A percentile compares a stretch with the other conserved stretches of the same genome.
Evolutionary conservation across 2,113 vertebrate species (phyloP).

Genomic region (Dicrurus megarhynchus): DNA sequence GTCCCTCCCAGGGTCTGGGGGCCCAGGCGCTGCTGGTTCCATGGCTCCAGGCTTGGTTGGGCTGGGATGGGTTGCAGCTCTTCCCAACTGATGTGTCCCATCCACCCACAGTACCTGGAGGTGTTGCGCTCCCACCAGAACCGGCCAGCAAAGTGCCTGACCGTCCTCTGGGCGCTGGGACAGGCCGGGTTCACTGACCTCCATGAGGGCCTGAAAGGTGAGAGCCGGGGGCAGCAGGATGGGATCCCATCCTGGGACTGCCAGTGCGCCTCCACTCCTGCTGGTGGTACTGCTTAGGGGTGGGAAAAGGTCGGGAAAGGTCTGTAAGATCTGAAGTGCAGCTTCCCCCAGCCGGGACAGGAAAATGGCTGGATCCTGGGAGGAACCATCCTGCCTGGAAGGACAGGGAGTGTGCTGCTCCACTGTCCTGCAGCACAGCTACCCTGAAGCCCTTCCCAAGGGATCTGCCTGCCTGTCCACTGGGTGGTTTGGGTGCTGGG

Average conservation of each 20-base stretch:
- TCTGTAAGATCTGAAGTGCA: background rate
- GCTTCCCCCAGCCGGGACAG: rapidly evolving
- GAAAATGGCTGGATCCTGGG: rapidly evolving
- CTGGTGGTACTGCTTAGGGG: rapidly evolving
- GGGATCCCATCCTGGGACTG: background rate
- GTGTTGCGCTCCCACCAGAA: conserved; percentile 88
- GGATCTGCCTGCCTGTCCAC: background rate
- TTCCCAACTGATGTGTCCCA: rapidly evolving
- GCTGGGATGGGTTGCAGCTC: background rate
- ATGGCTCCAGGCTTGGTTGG: background rate
- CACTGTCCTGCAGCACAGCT: rapidly evolving
- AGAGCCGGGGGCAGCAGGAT: rapidly evolving
- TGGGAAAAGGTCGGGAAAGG: background rate
- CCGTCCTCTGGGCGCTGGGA: conserved; percentile 93
- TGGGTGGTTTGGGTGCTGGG: rapidly evolving
- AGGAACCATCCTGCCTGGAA: background rate
- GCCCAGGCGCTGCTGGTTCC: rapidly evolving
- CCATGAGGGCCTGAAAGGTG: conserved; percentile 88
- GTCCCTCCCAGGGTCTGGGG: background rate
- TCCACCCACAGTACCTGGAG: conserved; percentile 83
- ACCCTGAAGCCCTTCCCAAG: background rate
- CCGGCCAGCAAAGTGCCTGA: conserved; percentile 86
- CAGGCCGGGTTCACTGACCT: conserved; percentile 89
- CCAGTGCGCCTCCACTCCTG: rapidly evolving
- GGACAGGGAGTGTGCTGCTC: rapidly evolving